phyloP scores from a whole-genome alignment of 2,888 invertebrate species.

The Leucoma salicis region DNA sequence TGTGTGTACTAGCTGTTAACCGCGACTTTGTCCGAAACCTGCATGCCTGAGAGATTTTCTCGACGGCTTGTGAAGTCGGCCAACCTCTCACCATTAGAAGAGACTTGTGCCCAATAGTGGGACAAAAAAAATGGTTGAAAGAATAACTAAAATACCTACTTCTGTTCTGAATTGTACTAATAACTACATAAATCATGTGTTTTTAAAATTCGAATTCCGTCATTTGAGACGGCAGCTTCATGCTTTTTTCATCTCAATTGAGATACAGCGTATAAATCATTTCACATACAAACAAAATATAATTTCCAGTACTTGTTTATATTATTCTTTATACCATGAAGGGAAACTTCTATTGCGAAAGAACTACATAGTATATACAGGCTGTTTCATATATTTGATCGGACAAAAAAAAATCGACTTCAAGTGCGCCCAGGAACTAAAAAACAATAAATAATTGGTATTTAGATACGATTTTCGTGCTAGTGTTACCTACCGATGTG shows the following conservation, averaged over 20 bases:
- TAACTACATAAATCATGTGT: background rate
- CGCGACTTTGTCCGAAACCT: too few species aligned
- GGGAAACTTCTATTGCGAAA: slow-evolving; percentile 23
- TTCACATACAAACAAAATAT: slow-evolving; percentile 15
- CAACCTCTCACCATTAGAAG: too few species aligned
- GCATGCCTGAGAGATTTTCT: too few species aligned
- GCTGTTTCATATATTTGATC: too few species aligned
- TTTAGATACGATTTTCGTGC: too few species aligned
- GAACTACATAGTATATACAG: background rate
- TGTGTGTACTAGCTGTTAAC: too few species aligned
- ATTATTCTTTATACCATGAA: slow-evolving; percentile 20
- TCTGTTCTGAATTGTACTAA: background rate
- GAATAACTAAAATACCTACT: background rate
- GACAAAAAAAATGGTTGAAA: background rate
- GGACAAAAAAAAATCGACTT: too few species aligned
- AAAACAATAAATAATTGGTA: too few species aligned
- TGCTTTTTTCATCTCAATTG: slow-evolving; percentile 8
- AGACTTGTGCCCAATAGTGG: too few species aligned
- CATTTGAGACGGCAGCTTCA: background rate
- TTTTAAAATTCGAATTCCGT: background rate
- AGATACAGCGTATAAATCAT: slow-evolving; percentile 20
- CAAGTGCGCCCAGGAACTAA: too few species aligned
- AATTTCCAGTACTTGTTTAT: slow-evolving; percentile 10
- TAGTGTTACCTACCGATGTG: too few species aligned
- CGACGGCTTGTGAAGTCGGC: too few species aligned